Base-by-base conservation (phyloP, 2,113 vertebrate species). In the Pipa parva region DNA sequence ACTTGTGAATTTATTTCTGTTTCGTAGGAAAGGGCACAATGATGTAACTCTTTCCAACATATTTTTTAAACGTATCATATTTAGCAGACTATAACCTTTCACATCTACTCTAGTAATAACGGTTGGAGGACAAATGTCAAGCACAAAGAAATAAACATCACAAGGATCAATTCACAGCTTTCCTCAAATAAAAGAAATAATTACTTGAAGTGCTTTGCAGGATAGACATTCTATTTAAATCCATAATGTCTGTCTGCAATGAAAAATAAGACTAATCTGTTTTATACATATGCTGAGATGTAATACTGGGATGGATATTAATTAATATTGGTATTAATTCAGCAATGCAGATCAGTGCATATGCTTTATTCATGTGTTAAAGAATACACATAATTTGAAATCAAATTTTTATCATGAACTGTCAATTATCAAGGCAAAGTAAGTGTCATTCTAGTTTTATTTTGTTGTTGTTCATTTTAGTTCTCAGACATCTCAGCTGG, bases 101-200 rank as follows among this genome's bases (percentile, higher is more conserved):
- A 57, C 22, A 33, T n/a, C n/a, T 36, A 36, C 58, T 36, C 24
- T 59, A 33, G 2, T 46, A 57, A 33, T 25, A 33, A 9, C 3
- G 55, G 25, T 31, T 4, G 12, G 12, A n/a, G 29, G 7, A 48
- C 49, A 67, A 66, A 58, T 66, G 52, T n/a, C 39, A 58, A 46
- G 25, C 7, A 58, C 63, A 49, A 58, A 58, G 63, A 49, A 58
- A 67, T 67, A 67, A 67, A 67, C 55, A 67, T 67, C 63, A 67
- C 24, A 67, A 46, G 52, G 63, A 54, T 58, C 63, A 67, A 58
- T 58, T 67, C 29, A 58, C 27, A n/a, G 21, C 39, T 58, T 11
- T 13, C 18, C 20, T 36, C 42, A 57, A 48, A 58, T 55, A 21
- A 58, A 66, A 49, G 33, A 48, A 36, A 67, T 58, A 42, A 49